phyloP scores from a whole-genome alignment of 2,888 invertebrate genomes.

The Ennomos quercinarius region DNA sequence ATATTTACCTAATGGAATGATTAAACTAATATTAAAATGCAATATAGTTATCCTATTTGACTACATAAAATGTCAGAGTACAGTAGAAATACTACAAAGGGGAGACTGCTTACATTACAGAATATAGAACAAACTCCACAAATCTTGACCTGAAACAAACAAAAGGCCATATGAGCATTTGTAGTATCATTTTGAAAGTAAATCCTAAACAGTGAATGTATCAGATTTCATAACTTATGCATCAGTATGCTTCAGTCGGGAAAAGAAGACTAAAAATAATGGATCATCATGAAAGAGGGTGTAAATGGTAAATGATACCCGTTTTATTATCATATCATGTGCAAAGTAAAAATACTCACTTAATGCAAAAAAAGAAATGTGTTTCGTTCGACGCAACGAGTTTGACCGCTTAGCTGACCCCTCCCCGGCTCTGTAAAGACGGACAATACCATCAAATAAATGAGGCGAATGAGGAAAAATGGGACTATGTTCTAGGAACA shows the following conservation, averaged over 20 bases:
- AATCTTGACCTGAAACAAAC: conserved; percentile 52
- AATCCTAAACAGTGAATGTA: not conserved
- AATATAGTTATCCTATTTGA: not conserved
- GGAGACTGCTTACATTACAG: conserved; percentile 20
- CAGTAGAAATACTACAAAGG: conserved; percentile 7
- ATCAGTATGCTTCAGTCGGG: conserved; percentile 76
- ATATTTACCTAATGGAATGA: not conserved
- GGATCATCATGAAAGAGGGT: conserved; percentile 54
- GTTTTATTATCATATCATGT: not conserved
- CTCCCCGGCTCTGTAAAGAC: conserved; percentile 14
- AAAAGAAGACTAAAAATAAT: conserved; percentile 72
- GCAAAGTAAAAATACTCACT: conserved; percentile 8
- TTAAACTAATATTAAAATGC: not conserved
- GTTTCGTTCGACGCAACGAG: conserved; percentile 18
- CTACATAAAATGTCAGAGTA: conserved; percentile 6
- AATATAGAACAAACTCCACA: conserved; percentile 14
- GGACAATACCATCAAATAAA: not conserved
- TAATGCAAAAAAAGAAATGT: conserved; percentile 10
- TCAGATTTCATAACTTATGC: conserved; percentile 50
- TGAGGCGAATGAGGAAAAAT: not conserved
- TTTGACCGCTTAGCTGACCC: conserved; percentile 16
- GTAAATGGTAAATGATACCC: no score
- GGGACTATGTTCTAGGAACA: not conserved
- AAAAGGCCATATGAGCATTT: not conserved
- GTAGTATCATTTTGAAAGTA: not conserved